Evolutionary conservation across 2,888 invertebrate genomes (phyloP).

Genomic region (Amphiduros pacificus): DNA sequence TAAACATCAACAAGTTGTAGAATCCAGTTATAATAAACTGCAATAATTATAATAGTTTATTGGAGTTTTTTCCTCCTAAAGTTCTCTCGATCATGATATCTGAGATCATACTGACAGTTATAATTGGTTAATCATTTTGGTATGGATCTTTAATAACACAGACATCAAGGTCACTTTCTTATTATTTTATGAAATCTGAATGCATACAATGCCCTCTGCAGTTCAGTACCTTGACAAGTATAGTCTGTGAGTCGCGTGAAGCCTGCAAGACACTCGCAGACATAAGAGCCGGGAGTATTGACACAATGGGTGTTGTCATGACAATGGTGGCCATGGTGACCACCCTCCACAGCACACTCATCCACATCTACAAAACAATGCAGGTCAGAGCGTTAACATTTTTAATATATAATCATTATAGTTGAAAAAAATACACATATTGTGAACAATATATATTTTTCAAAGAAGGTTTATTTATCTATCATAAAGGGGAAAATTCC

Average conservation of each 20-base stretch:
- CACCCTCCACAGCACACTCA: conserved; percentile 20
- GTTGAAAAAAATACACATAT: background rate
- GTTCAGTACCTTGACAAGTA: conserved; percentile 26
- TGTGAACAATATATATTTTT: background rate
- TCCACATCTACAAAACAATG: conserved; percentile 21
- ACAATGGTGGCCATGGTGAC: conserved; percentile 14
- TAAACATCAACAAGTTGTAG: no score
- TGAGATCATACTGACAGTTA: no score
- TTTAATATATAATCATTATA: background rate
- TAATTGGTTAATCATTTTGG: no score
- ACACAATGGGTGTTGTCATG: conserved; percentile 20
- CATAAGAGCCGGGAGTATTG: conserved; percentile 22
- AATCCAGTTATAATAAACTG: no score
- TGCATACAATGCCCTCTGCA: no score
- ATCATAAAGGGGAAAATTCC: background rate
- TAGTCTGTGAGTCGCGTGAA: conserved; percentile 10
- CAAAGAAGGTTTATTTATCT: background rate
- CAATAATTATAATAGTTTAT: no score
- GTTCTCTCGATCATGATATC: no score
- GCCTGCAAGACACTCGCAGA: conserved; percentile 23
- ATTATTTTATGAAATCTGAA: no score
- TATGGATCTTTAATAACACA: no score
- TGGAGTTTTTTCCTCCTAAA: no score
- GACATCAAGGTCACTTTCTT: no score
- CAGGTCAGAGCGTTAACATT: background rate